Percentiles rank a stretch among this genome's conserved stretches.
Conservation (phyloP, 1,140 invertebrate genomes). For the Brachionus rubens region DNA sequence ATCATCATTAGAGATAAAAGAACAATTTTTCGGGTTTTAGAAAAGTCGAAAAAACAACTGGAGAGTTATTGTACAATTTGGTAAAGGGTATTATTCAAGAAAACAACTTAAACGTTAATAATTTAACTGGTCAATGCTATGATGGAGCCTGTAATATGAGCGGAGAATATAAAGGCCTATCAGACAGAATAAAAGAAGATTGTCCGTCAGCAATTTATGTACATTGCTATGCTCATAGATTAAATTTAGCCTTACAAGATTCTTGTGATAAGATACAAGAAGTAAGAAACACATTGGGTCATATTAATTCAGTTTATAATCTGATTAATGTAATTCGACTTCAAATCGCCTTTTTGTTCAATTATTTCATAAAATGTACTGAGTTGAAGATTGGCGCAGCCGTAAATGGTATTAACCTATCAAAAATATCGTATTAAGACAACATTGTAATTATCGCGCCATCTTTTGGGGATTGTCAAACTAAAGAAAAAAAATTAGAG, state of each 20-base stretch:
- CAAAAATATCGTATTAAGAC: no score
- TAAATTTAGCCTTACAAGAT: slow-evolving; percentile 3
- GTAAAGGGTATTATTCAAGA: neutral
- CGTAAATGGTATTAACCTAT: no score
- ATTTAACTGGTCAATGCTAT: slow-evolving; percentile 24
- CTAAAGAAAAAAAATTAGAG: no score
- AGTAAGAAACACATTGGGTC: slow-evolving; percentile 23
- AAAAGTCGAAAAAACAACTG: neutral
- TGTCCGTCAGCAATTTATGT: neutral
- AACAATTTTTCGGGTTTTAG: slow-evolving; percentile 19
- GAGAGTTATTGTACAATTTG: neutral
- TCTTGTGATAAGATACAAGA: neutral
- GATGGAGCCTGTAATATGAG: slow-evolving; percentile 1
- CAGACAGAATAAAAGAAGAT: neutral
- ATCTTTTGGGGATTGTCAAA: no score
- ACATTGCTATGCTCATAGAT: slow-evolving; percentile 5
- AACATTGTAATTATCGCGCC: no score
- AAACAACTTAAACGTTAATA: neutral
- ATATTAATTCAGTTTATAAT: slow-evolving; percentile 28
- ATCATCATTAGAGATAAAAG: neutral
- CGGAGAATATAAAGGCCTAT: neutral
- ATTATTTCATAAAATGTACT: no score
- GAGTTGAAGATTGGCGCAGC: no score
- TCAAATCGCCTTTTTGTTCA: no score
- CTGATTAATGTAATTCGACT: slow-evolving; percentile 18